phyloP scores from a whole-genome alignment of 2,888 invertebrate species.

The Boloria euphrosyne region DNA sequence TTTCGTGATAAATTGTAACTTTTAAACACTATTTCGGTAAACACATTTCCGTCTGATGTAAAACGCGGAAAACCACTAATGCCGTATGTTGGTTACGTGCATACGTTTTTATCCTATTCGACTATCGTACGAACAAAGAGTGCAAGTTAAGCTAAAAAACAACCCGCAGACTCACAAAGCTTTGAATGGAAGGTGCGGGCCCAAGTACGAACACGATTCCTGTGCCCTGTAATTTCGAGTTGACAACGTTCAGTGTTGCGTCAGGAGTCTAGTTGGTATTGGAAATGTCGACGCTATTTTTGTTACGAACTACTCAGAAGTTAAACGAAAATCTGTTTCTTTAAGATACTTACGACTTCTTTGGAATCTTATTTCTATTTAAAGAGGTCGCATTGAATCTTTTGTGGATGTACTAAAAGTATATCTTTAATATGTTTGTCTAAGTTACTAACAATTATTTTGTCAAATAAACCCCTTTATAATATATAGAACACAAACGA shows the following conservation, averaged over 20 bases:
- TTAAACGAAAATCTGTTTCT: slow-evolving; percentile 28
- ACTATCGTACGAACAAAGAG: slow-evolving; percentile 56
- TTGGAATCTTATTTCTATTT: no score
- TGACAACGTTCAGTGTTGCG: slow-evolving; percentile 51
- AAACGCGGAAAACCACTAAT: slow-evolving; percentile 37
- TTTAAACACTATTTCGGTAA: background rate
- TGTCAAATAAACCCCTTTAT: no score
- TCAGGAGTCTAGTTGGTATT: slow-evolving; percentile 42
- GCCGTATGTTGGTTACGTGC: slow-evolving; percentile 32
- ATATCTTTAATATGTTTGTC: background rate
- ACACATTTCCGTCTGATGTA: background rate
- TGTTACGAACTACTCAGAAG: slow-evolving; percentile 39
- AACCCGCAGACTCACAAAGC: slow-evolving; percentile 60
- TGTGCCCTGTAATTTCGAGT: slow-evolving; percentile 67
- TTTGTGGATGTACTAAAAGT: no score
- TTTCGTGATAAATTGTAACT: background rate
- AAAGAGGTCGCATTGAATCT: no score
- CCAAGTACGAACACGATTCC: slow-evolving; percentile 51
- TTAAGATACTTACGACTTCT: background rate
- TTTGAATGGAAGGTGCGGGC: slow-evolving; percentile 59
- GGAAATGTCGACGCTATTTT: slow-evolving; percentile 44
- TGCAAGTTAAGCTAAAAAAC: slow-evolving; percentile 62
- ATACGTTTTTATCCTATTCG: slow-evolving; percentile 52
- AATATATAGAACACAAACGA: no score
- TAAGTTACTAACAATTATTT: background rate